Percentiles rank a stretch among this genome's conserved stretches.
Evolutionary conservation across 2,888 invertebrate species (phyloP).

Genomic region (Petrolisthes cinctipes): DNA sequence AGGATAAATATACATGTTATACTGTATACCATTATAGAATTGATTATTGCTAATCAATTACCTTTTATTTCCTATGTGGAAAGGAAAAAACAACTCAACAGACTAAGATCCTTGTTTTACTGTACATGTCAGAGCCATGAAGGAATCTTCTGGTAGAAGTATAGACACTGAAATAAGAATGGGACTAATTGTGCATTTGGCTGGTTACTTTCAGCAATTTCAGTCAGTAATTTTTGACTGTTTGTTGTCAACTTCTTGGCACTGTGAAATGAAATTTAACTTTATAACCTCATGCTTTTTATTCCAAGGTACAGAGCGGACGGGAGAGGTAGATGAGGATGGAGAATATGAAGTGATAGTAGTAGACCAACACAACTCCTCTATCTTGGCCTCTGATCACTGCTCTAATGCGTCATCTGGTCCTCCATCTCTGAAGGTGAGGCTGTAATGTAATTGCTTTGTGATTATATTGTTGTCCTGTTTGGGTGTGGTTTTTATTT

Average conservation of each 20-base stretch:
- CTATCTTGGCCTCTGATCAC: constrained; percentile 70
- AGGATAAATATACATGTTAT: too few species aligned
- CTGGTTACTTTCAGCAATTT: background rate
- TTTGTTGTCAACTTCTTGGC: background rate
- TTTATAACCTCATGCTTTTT: background rate
- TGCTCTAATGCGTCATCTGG: constrained; percentile 80
- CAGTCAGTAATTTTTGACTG: background rate
- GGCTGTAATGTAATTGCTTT: background rate
- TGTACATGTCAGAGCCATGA: too few species aligned
- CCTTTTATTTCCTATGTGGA: too few species aligned
- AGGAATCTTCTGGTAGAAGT: too few species aligned
- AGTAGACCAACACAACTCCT: constrained; percentile 65
- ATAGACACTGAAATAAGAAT: too few species aligned
- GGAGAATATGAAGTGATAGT: constrained; percentile 65
- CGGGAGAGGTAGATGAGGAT: constrained; percentile 64
- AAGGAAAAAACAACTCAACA: too few species aligned
- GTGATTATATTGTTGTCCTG: background rate
- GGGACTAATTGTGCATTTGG: too few species aligned
- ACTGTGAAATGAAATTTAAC: background rate
- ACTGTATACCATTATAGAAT: too few species aligned
- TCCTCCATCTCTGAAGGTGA: constrained; percentile 87
- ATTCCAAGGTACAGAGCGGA: constrained; percentile 50
- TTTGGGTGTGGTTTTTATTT: background rate
- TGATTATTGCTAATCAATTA: too few species aligned
- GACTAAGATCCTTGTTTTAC: too few species aligned